A percentile compares a stretch with the other conserved stretches of the same genome.
These are phyloP conservation scores for honey bee (Apis mellifera) DNA, from an alignment of 1,140 invertebrate species.

Conservation along the genomic window Amel_HAv3.1 CM009931.2:2782501-2783000, in stretches of 20 bases:
- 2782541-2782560: neutral
- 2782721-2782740: neutral
- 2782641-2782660: conserved; percentile 66
- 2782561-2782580: neutral
- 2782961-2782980: too few relatives aligned
- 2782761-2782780: too few relatives aligned
- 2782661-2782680: neutral
- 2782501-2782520: conserved; percentile 18
- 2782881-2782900: too few relatives aligned
- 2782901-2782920: too few relatives aligned
- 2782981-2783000: neutral
- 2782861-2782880: too few relatives aligned
- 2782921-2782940: too few relatives aligned
- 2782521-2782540: neutral
- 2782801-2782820: too few relatives aligned
- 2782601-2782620: conserved; percentile 79
- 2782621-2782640: conserved; percentile 73
- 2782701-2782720: neutral
- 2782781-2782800: too few relatives aligned
- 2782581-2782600: conserved; percentile 64
- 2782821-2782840: too few relatives aligned
- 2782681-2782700: conserved; percentile 7
- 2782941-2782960: too few relatives aligned
- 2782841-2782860: too few relatives aligned
- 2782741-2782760: neutral